phyloP scores from a whole-genome alignment of 2,888 invertebrate species.

The Stegophylla sp. region DNA sequence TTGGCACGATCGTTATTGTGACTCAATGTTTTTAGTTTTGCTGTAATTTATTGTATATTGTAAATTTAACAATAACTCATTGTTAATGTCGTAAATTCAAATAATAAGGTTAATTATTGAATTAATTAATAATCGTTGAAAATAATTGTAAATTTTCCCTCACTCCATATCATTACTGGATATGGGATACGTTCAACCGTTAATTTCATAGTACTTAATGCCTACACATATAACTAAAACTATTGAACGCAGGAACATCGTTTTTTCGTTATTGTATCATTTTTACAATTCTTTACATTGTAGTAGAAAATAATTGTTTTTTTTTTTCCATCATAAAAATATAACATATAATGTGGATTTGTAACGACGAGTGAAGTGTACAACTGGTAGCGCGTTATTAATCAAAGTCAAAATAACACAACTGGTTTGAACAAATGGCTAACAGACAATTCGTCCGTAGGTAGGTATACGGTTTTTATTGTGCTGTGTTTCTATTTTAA shows the following conservation, averaged over 20 bases:
- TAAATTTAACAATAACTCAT: no score
- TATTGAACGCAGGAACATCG: neutral
- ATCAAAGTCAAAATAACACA: slow-evolving; percentile 57
- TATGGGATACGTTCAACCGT: neutral
- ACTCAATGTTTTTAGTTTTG: no score
- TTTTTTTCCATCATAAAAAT: slow-evolving; percentile 35
- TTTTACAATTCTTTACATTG: slow-evolving; percentile 29
- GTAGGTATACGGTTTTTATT: slow-evolving; percentile 23
- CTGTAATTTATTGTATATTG: no score
- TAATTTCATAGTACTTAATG: neutral
- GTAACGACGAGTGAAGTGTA: slow-evolving; percentile 29
- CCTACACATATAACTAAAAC: neutral
- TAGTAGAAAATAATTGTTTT: slow-evolving; percentile 38
- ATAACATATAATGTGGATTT: slow-evolving; percentile 23
- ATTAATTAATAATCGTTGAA: no score
- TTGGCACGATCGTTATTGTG: no score
- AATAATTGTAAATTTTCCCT: no score
- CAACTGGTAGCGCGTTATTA: slow-evolving; percentile 49
- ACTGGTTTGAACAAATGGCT: slow-evolving; percentile 54
- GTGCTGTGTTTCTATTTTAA: neutral
- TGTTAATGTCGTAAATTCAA: no score
- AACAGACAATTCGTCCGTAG: slow-evolving; percentile 29
- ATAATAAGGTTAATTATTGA: no score
- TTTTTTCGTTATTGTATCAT: slow-evolving; percentile 8
- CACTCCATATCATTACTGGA: neutral